Conservation (phyloP, 2,113 vertebrate species). For the Paedocypris sp. region DNA sequence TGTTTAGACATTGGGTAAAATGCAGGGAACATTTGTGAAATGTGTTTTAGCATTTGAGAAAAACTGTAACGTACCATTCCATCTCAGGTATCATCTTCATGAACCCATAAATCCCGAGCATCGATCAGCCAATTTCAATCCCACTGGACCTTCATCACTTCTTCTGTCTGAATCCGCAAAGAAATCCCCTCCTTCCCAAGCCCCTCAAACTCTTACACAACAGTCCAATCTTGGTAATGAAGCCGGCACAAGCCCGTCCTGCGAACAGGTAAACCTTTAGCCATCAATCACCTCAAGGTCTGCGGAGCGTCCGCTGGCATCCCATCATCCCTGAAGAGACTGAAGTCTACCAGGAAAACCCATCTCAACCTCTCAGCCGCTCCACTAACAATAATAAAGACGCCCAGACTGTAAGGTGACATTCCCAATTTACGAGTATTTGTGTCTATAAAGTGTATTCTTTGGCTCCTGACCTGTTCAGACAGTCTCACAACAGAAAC, state of each 20-base stretch:
- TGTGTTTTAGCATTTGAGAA: no score
- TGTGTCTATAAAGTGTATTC: slow-evolving; percentile 91
- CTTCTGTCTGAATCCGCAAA: no score
- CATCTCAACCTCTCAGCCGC: slow-evolving; percentile 76
- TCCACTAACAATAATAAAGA: slow-evolving; percentile 86
- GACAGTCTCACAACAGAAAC: slow-evolving; percentile 71
- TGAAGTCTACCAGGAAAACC: slow-evolving; percentile 77
- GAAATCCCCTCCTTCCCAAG: no score
- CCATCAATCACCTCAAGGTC: slow-evolving; percentile 78
- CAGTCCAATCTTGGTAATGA: slow-evolving; percentile 9
- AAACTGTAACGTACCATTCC: no score
- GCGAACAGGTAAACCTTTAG: slow-evolving; percentile 81
- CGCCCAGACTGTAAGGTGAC: slow-evolving; percentile 83
- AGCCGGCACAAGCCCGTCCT: slow-evolving; percentile 59
- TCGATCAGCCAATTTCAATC: no score
- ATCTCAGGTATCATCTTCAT: no score
- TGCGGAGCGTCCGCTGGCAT: slow-evolving; percentile 74
- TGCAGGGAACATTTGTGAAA: no score
- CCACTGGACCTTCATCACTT: no score
- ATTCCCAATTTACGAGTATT: slow-evolving; percentile 87
- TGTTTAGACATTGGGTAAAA: no score
- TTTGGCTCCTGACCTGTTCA: slow-evolving; percentile 77
- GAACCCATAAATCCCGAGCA: no score
- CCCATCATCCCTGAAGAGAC: slow-evolving; percentile 64
- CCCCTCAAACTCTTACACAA: neutral